Evolutionary conservation across 2,888 invertebrate genomes (phyloP).

Genomic region (Pristionchus arcanus): DNA sequence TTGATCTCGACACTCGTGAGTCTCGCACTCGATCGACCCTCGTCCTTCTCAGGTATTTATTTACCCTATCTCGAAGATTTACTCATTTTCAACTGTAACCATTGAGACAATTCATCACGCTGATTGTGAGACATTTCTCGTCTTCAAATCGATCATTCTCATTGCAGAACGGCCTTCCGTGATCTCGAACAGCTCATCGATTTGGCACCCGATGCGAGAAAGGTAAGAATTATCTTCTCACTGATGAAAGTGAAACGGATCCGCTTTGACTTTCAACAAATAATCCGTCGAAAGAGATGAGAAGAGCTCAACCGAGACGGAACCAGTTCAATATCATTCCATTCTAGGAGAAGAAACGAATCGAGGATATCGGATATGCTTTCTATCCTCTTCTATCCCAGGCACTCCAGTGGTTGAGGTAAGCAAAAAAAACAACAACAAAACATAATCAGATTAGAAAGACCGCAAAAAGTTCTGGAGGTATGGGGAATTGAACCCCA

Average conservation of each 20-base stretch:
- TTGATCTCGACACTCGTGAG: conserved; percentile 47
- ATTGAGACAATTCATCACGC: neutral
- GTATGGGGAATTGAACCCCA: conserved; percentile 53
- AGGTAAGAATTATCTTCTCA: conserved; percentile 34
- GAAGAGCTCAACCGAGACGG: conserved; percentile 15
- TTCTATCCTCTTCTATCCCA: conserved; percentile 54
- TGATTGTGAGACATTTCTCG: neutral
- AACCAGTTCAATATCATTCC: conserved; percentile 19
- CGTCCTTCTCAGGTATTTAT: conserved; percentile 8
- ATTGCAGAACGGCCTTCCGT: conserved; percentile 46
- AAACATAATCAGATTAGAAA: neutral
- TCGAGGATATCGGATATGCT: conserved; percentile 55
- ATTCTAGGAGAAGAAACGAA: conserved; percentile 54
- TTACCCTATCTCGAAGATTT: no score
- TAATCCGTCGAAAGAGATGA: conserved; percentile 16
- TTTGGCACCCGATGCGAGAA: conserved; percentile 43
- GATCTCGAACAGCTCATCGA: conserved; percentile 53
- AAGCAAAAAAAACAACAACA: neutral
- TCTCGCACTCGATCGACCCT: conserved; percentile 33
- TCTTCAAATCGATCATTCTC: neutral
- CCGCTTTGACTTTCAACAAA: conserved; percentile 25
- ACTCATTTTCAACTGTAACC: neutral
- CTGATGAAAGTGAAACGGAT: conserved; percentile 34
- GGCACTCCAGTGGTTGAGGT: conserved; percentile 53
- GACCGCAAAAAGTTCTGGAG: conserved; percentile 12